Evolutionary conservation across 2,888 invertebrate genomes (phyloP).

Genomic region (Resseliella maxima): DNA sequence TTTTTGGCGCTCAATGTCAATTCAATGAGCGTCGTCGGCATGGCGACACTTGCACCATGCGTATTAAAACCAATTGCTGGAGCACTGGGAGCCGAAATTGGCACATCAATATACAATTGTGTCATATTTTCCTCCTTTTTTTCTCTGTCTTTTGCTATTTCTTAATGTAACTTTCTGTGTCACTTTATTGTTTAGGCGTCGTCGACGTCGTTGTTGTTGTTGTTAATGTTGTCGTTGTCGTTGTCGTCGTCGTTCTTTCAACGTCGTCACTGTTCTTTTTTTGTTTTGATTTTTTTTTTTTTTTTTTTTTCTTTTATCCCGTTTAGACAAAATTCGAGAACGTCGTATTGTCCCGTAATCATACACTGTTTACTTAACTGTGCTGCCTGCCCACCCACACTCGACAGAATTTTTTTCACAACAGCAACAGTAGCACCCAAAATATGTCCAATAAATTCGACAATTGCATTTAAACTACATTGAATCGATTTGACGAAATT

Average conservation of each 20-base stretch:
- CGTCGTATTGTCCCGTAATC: background rate
- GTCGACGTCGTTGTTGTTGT: background rate
- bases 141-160: background rate
- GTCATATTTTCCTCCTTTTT: background rate
- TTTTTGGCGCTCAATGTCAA: constrained; percentile 41
- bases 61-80: background rate
- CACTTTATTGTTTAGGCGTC: background rate
- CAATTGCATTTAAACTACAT: too few relatives aligned
- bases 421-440: too few relatives aligned
- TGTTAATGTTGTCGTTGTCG: too few relatives aligned
- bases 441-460: too few relatives aligned
- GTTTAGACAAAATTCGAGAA: background rate
- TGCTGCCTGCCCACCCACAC: too few relatives aligned
- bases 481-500: too few relatives aligned
- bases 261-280: too few relatives aligned
- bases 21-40: constrained; percentile 53
- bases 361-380: background rate
- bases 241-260: background rate
- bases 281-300: background rate
- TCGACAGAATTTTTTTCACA: background rate
- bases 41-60: background rate
- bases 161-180: background rate
- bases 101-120: background rate
- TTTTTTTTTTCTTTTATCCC: background rate
- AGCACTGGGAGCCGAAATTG: background rate